Base-by-base conservation (phyloP, 2,113 vertebrate genomes). In the Strix aluco region DNA sequence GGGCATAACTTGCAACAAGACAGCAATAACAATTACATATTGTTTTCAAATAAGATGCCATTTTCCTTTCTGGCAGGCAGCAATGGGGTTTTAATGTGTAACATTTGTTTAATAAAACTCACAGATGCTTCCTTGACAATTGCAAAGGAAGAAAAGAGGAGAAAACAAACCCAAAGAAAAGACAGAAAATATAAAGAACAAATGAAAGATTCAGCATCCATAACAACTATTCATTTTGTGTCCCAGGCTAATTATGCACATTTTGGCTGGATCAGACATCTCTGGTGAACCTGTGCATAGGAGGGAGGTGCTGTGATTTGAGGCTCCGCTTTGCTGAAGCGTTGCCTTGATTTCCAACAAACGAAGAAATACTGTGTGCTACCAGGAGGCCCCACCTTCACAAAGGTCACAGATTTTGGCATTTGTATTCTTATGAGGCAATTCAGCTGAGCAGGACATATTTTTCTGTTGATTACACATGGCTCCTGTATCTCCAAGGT, bases 61-160 rank as follows among this genome's bases (percentile, higher is more conserved):
- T 94, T 94, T 97, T 97, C 88, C 89, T 96, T 86, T 96, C 86
- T 83, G 87, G 87, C 86, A 95, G 86, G 88, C 71, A 90, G 84
- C 29, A 30, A 51, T 74, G 66, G 25, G 44, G 14, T 94, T 95
- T 96, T 97, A 95, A 94, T 95, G 82, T 47, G 46, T 36, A 95
- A 74, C 86, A 94, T 95, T 97, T 97, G 88, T 96, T 95, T 94
- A 90, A 69, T 75, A 71, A 94, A 80, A 83, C 73, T 82, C 73
- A 57, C 93, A 96, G 94, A 97, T 97, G 91, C 91, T 95, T 94
- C 54, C 54, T 59, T 93, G 79, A 95, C 79, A 95, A 81, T 77
- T 94, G 73, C 72, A 93, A 83, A 62, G 40, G 44, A 91, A 94
- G 63, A 66, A 82, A 79, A 94, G 47, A 83, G 59, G 79, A 30